Conservation (phyloP, 1,140 invertebrate species). For the Mactra quadrangularis region DNA sequence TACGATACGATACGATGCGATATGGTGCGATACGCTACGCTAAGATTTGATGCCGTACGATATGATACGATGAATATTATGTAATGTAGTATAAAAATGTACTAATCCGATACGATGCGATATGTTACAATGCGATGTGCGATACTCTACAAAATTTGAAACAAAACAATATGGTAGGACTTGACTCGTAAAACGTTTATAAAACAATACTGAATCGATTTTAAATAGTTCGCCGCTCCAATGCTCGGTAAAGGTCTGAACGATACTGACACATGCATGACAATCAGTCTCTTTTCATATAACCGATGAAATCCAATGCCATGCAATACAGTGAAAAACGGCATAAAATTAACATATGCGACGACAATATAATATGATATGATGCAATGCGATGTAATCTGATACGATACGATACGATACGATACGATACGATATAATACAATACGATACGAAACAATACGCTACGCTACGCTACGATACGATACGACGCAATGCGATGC, state of each 20-base stretch:
- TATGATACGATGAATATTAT: neutral
- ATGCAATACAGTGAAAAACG: too few species aligned
- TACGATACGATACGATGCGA: constrained; percentile 2
- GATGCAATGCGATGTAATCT: constrained; percentile 25
- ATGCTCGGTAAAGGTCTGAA: too few species aligned
- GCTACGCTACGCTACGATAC: constrained; percentile 4
- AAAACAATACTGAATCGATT: too few species aligned
- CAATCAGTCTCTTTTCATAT: too few species aligned
- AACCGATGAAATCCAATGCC: too few species aligned
- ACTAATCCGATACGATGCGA: neutral
- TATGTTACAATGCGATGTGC: constrained; percentile 28
- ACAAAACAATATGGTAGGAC: constrained; percentile 36
- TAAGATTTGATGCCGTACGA: neutral
- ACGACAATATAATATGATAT: constrained; percentile 44
- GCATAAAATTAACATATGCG: too few species aligned
- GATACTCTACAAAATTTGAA: constrained; percentile 13
- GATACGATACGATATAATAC: constrained; percentile 31
- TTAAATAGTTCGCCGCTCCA: too few species aligned
- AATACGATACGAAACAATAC: constrained; percentile 3
- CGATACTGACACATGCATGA: too few species aligned
- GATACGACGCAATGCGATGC: too few species aligned
- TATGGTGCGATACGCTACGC: neutral
- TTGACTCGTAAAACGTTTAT: too few species aligned
- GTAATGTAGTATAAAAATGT: neutral
- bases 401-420: constrained; percentile 33